These are phyloP conservation scores for Ypsolopha scabrella DNA, from an alignment of 2,888 invertebrate genomes.

Conservation along the genomic window DNA sequence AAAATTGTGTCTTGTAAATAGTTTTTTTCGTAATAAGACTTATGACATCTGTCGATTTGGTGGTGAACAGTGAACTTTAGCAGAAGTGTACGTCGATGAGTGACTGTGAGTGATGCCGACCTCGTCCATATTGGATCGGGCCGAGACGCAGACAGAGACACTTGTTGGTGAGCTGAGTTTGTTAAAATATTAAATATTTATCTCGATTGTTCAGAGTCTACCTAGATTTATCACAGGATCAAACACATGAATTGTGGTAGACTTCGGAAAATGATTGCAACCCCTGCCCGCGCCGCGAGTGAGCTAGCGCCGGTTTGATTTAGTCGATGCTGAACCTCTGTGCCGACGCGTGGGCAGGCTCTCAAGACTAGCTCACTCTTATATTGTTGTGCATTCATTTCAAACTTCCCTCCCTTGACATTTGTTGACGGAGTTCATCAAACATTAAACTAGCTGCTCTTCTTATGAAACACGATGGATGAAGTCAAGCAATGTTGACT, in stretches of 20 bases:
- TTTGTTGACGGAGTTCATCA: no score
- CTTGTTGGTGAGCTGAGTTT: slow-evolving; percentile 43
- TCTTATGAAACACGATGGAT: not conserved
- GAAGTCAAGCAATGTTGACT: no score
- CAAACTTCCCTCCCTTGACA: no score
- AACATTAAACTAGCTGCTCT: no score
- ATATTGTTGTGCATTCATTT: no score
- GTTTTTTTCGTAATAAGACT: slow-evolving; percentile 66
- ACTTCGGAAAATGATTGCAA: slow-evolving; percentile 42
- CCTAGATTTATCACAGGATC: slow-evolving; percentile 60
- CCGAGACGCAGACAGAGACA: slow-evolving; percentile 11
- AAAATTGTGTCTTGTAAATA: slow-evolving; percentile 68
- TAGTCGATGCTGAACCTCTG: slow-evolving; percentile 13
- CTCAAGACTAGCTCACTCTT: slow-evolving; percentile 49
- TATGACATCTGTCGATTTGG: slow-evolving; percentile 30
- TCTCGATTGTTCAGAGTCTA: slow-evolving; percentile 60
- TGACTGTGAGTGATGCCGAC: slow-evolving; percentile 23
- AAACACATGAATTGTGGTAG: slow-evolving; percentile 64
- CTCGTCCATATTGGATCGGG: slow-evolving; percentile 67
- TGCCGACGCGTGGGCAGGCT: slow-evolving; percentile 41
- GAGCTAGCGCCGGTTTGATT: slow-evolving; percentile 59
- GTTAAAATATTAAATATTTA: slow-evolving; percentile 68
- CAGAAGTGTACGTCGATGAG: slow-evolving; percentile 2
- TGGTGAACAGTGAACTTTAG: slow-evolving; percentile 5
- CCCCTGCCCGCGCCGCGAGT: slow-evolving; percentile 35